Percentiles rank a stretch among this genome's conserved stretches.
phyloP scores from a whole-genome alignment of 1,140 invertebrate species.

The Nylanderia fulva region DNA sequence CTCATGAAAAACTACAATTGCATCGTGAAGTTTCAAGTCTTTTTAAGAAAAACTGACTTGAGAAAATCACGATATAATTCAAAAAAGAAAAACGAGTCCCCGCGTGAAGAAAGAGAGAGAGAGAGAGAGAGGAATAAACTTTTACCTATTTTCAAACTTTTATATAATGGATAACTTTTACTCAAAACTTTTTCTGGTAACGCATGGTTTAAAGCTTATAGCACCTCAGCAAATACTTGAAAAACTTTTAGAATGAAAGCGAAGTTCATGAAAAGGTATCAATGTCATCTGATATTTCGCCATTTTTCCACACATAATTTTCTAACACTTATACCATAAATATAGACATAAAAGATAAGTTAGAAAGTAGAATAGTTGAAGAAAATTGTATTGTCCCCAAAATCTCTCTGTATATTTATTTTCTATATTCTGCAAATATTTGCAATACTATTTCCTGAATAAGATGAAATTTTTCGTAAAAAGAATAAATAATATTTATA shows the following conservation, averaged over 20 bases:
- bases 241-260: constrained; percentile 29
- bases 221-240: constrained; percentile 11
- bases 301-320: not conserved
- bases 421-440: not conserved
- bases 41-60: constrained; percentile 30
- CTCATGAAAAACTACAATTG: not conserved
- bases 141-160: constrained; percentile 52
- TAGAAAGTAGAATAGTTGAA: not conserved
- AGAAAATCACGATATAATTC: constrained; percentile 44
- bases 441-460: no score
- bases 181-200: constrained; percentile 52
- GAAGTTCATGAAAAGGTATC: constrained; percentile 36
- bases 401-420: constrained; percentile 9
- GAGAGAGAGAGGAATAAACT: constrained; percentile 4
- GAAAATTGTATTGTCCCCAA: not conserved
- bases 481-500: not conserved
- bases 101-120: not conserved
- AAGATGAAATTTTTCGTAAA: not conserved
- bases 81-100: constrained; percentile 14
- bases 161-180: constrained; percentile 52
- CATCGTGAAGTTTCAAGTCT: not conserved
- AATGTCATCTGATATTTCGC: constrained; percentile 13
- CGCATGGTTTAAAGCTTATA: constrained; percentile 37
- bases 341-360: not conserved
- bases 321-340: not conserved